phyloP scores from a whole-genome alignment of 2,888 invertebrate genomes.

The Choreutis nemorana region DNA sequence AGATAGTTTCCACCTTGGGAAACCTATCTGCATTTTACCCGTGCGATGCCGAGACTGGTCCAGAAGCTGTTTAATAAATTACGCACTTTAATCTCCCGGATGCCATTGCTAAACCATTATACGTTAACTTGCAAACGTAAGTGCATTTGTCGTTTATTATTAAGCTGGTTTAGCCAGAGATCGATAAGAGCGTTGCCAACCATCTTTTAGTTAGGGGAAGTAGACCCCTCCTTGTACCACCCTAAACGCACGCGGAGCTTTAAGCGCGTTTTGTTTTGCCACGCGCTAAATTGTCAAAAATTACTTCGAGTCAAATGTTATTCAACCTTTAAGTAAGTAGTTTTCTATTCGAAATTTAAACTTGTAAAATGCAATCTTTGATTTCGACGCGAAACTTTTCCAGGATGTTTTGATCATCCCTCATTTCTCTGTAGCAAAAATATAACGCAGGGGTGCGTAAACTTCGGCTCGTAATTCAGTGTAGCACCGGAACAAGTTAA shows the following conservation, averaged over 20 bases:
- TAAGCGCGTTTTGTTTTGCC: slow-evolving; percentile 22
- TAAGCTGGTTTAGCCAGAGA: too few species aligned
- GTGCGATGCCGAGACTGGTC: too few species aligned
- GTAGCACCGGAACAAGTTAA: slow-evolving; percentile 36
- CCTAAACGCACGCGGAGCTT: slow-evolving; percentile 22
- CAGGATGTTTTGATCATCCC: too few species aligned
- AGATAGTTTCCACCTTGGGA: too few species aligned
- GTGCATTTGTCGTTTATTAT: slow-evolving; percentile 7
- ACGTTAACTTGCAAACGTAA: slow-evolving; percentile 8
- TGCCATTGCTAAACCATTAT: background rate
- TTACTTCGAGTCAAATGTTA: slow-evolving; percentile 2
- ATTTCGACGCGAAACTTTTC: too few species aligned
- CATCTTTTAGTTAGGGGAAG: slow-evolving; percentile 48
- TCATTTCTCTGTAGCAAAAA: too few species aligned
- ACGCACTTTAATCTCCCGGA: background rate
- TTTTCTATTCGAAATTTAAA: slow-evolving; percentile 1
- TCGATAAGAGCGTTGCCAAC: slow-evolving; percentile 46
- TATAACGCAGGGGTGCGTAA: slow-evolving; percentile 25
- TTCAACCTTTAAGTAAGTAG: too few species aligned
- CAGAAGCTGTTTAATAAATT: too few species aligned
- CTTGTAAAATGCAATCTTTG: too few species aligned
- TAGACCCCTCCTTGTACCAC: slow-evolving; percentile 25
- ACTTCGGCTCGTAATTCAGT: slow-evolving; percentile 47
- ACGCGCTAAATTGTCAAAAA: slow-evolving; percentile 17
- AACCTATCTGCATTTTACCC: too few species aligned